These are phyloP conservation scores for Asarcornis scutulata DNA, from an alignment of 2,113 vertebrate species.

Conservation along the genomic window DNA sequence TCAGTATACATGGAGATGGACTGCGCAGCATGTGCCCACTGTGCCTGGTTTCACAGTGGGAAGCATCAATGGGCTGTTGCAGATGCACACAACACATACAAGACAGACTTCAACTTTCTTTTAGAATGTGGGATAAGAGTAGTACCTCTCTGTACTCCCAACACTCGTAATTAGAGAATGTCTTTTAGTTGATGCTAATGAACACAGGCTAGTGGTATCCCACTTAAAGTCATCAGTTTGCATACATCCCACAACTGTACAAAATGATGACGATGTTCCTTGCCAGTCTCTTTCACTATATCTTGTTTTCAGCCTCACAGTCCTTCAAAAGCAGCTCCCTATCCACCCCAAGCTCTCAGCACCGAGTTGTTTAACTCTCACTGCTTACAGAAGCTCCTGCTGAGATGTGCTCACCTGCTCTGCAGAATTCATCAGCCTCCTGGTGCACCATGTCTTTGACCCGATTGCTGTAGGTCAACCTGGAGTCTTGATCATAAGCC, in stretches of 20 bases:
- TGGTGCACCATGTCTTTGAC: conserved; percentile 95
- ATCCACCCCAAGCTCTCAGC: background rate
- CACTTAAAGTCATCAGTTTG: background rate
- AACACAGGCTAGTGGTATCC: background rate
- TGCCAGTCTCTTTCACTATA: background rate
- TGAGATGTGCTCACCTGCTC: conserved; percentile 81
- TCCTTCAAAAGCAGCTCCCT: background rate
- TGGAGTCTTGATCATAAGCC: conserved; percentile 95
- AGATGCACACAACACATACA: background rate
- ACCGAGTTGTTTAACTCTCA: accelerated
- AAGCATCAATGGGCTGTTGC: background rate
- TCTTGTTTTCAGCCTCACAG: background rate
- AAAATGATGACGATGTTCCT: background rate
- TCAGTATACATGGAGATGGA: background rate
- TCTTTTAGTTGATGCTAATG: background rate
- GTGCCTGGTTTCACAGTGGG: background rate
- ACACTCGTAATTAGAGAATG: background rate
- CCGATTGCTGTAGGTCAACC: conserved; percentile 84
- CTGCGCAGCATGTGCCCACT: accelerated
- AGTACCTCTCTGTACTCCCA: background rate
- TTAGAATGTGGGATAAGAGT: background rate
- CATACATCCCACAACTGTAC: accelerated
- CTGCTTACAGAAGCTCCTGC: background rate
- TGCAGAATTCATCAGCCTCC: conserved; percentile 91
- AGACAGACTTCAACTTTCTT: background rate